Conservation (phyloP, 2,797 vertebrate species). For the Coendou prehensilis region DNA sequence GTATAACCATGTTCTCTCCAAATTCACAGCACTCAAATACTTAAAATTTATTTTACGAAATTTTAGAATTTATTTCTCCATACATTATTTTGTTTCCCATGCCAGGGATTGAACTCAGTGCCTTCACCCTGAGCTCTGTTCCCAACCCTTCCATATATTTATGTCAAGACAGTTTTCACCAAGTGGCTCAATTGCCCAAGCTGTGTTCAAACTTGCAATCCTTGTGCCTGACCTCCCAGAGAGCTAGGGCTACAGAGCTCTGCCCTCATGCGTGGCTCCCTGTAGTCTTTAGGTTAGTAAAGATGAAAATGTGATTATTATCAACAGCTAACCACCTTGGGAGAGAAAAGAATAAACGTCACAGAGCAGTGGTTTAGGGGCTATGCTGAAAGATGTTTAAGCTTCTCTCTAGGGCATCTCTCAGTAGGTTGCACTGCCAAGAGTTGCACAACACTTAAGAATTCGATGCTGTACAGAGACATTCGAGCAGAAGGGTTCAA, state of each 20-base stretch:
- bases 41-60: neutral
- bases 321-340: neutral
- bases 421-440: neutral
- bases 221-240: neutral
- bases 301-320: neutral
- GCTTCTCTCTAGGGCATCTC: neutral
- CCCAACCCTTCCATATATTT: neutral
- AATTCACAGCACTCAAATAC: neutral
- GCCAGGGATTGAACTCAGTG: neutral
- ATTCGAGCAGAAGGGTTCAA: neutral
- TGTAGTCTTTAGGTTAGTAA: neutral
- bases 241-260: neutral
- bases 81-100: neutral
- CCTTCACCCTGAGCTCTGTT: neutral
- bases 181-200: neutral
- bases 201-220: neutral
- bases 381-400: neutral
- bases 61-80: neutral
- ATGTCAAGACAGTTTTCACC: neutral
- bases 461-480: neutral
- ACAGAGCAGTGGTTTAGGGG: neutral
- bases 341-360: neutral
- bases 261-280: neutral
- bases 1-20: neutral
- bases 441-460: neutral